These are phyloP conservation scores for Hybognathus amarus DNA, from an alignment of 2,797 vertebrate species.

Conservation along the genomic window DNA sequence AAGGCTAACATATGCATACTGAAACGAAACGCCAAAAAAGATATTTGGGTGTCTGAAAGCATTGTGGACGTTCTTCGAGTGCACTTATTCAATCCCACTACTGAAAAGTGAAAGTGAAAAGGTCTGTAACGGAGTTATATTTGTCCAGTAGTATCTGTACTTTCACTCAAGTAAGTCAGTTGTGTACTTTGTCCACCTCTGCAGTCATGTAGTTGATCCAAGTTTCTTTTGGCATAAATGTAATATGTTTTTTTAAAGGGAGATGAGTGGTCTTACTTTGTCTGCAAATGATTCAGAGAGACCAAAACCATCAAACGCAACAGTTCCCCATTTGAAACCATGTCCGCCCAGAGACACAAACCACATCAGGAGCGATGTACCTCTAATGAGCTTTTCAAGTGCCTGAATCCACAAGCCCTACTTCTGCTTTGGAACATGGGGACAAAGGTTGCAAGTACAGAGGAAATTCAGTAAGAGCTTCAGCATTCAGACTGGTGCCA, in stretches of 20 bases:
- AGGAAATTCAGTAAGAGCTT: not conserved
- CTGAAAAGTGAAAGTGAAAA: too few species aligned
- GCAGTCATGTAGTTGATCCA: not conserved
- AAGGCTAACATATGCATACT: too few species aligned
- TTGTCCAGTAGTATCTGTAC: too few species aligned
- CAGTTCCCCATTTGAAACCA: slow-evolving; percentile 23
- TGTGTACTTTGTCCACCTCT: too few species aligned
- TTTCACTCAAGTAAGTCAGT: too few species aligned
- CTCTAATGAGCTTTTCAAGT: not conserved
- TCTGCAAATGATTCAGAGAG: not conserved
- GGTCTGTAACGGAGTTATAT: too few species aligned
- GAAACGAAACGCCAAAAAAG: too few species aligned
- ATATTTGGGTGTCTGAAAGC: too few species aligned
- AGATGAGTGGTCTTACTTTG: not conserved
- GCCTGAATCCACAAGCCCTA: not conserved
- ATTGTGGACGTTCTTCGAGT: too few species aligned
- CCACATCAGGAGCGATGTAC: not conserved
- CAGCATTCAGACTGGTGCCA: slow-evolving; percentile 19
- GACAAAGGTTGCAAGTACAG: not conserved
- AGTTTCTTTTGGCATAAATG: not conserved
- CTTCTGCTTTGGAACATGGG: not conserved
- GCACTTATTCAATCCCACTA: too few species aligned
- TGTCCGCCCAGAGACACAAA: not conserved
- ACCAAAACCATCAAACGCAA: not conserved
- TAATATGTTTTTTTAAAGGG: slow-evolving; percentile 32